Base-by-base conservation (phyloP, 2,113 vertebrate species). In the Notothenia coriiceps region DNA sequence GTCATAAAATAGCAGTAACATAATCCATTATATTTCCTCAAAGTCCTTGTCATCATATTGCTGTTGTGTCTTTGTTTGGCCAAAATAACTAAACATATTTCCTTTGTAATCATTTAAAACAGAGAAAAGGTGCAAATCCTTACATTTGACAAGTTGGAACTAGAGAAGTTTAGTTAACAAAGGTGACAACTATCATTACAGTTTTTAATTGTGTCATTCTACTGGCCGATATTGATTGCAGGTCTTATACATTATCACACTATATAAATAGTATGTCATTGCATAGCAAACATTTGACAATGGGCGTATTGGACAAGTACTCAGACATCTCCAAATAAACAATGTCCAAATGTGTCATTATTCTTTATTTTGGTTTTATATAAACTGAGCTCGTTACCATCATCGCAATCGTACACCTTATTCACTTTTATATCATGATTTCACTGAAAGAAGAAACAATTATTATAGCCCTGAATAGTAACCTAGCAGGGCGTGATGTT, bases 401-500 rank as follows among this genome's bases (percentile, higher is more conserved):
- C 7, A 35, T 61, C 18, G 55, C 20, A 55, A 20, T 2, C 12
- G 13, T 18, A 25, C 22, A 12, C 13, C 59, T 15, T 20, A 4
- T n/a, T 33, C 47, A n/a, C 35, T 5, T n/a, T 10, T 29, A 14
- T 10, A 51, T 18, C 33, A 57, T 43, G 25, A 65, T 70, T 43
- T 47, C 17, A n/a, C 43, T 33, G 51, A 20, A 29, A 29, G 35
- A 9, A 60, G 60, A 51, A 10, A 4, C 18, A 81, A 43, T 2
- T 15, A 10, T 25, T 0, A 80, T 22, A 33, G 54, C 2, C 57
- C 6, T 54, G 20, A 55, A 20, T 18, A 46, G 50, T 54, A 49
- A 49, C 43, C 65, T 69, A 67, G 52, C 60, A 44, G 64, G 51
- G 68, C 65, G 67, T 14, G 25, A 70, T 68, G 83, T 78, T 85